Conservation (phyloP, 1,140 invertebrate genomes). For the Gryllus bimaculatus region DNA sequence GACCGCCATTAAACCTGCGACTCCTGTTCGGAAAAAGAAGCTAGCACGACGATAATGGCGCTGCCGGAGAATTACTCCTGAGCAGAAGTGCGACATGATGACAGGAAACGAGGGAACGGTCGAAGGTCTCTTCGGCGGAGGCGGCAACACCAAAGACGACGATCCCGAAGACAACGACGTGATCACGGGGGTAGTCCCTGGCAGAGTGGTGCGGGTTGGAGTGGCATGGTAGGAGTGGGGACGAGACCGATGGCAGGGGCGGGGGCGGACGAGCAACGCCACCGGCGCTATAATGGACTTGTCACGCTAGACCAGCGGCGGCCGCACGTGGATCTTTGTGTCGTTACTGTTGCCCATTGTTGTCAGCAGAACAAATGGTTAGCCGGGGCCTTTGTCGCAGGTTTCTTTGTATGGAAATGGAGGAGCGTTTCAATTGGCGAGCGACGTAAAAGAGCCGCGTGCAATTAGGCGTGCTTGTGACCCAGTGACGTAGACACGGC, state of each 20-base stretch:
- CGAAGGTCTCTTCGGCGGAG: too few species aligned
- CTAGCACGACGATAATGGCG: too few species aligned
- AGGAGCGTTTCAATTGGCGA: constrained; percentile 1
- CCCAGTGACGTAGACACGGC: background rate
- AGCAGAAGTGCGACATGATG: too few species aligned
- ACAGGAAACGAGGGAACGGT: too few species aligned
- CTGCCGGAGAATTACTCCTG: too few species aligned
- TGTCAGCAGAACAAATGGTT: background rate
- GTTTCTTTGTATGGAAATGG: constrained; percentile 4
- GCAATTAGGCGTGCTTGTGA: constrained; percentile 3
- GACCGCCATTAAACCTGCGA: too few species aligned
- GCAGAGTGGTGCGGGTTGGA: too few species aligned
- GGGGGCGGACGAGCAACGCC: background rate
- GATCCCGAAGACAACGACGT: too few species aligned
- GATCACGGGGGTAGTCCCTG: too few species aligned
- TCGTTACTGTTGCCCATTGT: constrained; percentile 3
- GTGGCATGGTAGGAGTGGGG: too few species aligned
- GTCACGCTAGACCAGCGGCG: background rate
- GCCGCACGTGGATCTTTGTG: background rate
- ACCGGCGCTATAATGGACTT: background rate
- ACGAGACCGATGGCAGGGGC: background rate
- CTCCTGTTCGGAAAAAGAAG: too few species aligned
- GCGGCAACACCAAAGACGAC: too few species aligned
- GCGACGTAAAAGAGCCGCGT: background rate
- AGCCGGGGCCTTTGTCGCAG: background rate